Conservation (phyloP, 2,797 vertebrate genomes). For the Lepilemur septentrionalis region DNA sequence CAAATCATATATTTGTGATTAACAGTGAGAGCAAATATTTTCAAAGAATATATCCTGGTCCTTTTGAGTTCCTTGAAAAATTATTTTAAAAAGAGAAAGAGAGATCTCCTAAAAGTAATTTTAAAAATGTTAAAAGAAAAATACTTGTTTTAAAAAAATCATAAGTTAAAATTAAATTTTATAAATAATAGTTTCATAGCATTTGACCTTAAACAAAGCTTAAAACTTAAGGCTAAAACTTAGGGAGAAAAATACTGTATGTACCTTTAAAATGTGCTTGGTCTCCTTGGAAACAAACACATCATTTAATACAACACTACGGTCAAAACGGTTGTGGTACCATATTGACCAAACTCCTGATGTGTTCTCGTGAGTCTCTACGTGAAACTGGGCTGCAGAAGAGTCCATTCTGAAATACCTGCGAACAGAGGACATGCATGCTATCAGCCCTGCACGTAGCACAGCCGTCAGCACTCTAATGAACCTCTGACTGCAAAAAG, state of each 20-base stretch:
- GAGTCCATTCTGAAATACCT: slow-evolving; percentile 86
- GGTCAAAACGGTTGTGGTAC: slow-evolving; percentile 90
- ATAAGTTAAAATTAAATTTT: background rate
- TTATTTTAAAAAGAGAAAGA: background rate
- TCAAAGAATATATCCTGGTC: background rate
- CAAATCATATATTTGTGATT: background rate
- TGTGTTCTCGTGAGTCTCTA: slow-evolving; percentile 86
- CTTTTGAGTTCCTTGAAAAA: background rate
- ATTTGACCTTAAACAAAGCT: background rate
- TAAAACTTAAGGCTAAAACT: background rate
- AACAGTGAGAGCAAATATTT: background rate
- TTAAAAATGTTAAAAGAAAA: slow-evolving; percentile 24
- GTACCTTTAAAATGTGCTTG: slow-evolving; percentile 90
- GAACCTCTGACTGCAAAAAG: background rate
- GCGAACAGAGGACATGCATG: background rate
- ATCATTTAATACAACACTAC: slow-evolving; percentile 88
- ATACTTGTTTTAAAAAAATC: slow-evolving; percentile 44
- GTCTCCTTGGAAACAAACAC: slow-evolving; percentile 88
- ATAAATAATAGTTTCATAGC: background rate
- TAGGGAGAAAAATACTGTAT: background rate
- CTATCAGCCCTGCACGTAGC: accelerated
- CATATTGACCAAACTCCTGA: slow-evolving; percentile 92
- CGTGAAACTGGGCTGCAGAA: slow-evolving; percentile 87
- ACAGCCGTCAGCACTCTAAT: accelerated
- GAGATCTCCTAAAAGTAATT: background rate